Conservation (phyloP, 2,888 invertebrate species). For the Spicauda simplicius region DNA sequence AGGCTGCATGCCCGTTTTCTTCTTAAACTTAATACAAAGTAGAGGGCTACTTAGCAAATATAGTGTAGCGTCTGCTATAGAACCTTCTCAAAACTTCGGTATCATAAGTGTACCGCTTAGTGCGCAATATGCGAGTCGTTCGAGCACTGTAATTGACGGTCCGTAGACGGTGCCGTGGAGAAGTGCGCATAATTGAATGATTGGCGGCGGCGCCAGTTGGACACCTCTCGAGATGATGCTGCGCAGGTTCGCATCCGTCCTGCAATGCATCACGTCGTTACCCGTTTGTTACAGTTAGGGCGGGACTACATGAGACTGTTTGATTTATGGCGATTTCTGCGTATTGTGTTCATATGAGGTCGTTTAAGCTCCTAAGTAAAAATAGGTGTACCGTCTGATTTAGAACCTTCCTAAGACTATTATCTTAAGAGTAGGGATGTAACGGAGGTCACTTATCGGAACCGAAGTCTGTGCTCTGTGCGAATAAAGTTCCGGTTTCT, state of each 20-base stretch:
- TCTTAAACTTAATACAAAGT: no score
- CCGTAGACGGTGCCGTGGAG: slow-evolving; percentile 44
- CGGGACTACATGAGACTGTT: slow-evolving; percentile 5
- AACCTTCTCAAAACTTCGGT: no score
- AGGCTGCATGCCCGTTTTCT: no score
- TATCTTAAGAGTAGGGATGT: neutral
- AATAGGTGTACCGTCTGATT: no score
- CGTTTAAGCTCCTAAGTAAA: no score
- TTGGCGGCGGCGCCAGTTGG: slow-evolving; percentile 73
- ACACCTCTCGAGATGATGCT: slow-evolving; percentile 72
- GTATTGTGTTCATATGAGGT: no score
- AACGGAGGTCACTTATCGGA: no score
- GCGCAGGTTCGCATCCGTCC: slow-evolving; percentile 64
- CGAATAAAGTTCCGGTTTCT: no score
- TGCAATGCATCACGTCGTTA: slow-evolving; percentile 60
- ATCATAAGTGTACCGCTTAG: slow-evolving; percentile 26
- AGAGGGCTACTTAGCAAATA: no score
- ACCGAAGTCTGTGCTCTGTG: no score
- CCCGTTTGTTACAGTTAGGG: slow-evolving; percentile 45
- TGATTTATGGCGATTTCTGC: neutral
- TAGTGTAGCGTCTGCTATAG: no score
- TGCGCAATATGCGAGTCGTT: slow-evolving; percentile 46
- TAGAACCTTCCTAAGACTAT: no score
- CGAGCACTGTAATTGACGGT: slow-evolving; percentile 61
- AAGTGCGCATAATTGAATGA: slow-evolving; percentile 71